phyloP scores from a whole-genome alignment of 2,797 vertebrate genomes.

The Euphonia xanthogaster region DNA sequence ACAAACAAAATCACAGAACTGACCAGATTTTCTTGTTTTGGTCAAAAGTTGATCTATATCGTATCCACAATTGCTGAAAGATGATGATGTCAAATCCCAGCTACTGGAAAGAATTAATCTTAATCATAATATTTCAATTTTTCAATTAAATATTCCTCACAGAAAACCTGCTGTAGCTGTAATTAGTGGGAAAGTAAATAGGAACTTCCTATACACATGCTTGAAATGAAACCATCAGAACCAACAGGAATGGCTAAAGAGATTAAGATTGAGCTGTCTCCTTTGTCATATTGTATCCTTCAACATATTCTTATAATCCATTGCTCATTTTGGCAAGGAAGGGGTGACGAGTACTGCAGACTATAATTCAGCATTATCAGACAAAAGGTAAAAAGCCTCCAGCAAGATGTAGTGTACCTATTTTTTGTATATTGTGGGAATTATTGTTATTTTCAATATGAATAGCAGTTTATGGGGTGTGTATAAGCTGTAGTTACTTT shows the following conservation, averaged over 20 bases:
- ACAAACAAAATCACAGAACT: not conserved
- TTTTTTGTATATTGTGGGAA: not conserved
- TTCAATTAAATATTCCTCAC: not conserved
- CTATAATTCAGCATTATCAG: not conserved
- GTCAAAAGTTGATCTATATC: not conserved
- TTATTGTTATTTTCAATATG: not conserved
- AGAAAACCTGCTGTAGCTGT: not conserved
- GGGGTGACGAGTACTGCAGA: not conserved
- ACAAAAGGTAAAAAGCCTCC: not conserved
- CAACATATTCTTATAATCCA: not conserved
- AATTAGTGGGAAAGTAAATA: not conserved
- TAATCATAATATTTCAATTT: not conserved
- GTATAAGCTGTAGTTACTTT: not conserved
- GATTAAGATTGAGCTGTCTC: not conserved
- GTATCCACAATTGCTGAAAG: not conserved
- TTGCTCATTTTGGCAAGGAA: not conserved
- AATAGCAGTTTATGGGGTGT: not conserved
- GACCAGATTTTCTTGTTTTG: not conserved
- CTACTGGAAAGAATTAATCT: not conserved
- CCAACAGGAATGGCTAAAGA: not conserved
- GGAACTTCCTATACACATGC: not conserved
- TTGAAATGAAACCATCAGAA: not conserved
- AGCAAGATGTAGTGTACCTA: not conserved
- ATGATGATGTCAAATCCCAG: not conserved
- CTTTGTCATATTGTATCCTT: not conserved